Percentiles rank a stretch among this genome's conserved stretches.
phyloP scores from a whole-genome alignment of 1,140 invertebrate species.

The Lasioglossum baleicum region DNA sequence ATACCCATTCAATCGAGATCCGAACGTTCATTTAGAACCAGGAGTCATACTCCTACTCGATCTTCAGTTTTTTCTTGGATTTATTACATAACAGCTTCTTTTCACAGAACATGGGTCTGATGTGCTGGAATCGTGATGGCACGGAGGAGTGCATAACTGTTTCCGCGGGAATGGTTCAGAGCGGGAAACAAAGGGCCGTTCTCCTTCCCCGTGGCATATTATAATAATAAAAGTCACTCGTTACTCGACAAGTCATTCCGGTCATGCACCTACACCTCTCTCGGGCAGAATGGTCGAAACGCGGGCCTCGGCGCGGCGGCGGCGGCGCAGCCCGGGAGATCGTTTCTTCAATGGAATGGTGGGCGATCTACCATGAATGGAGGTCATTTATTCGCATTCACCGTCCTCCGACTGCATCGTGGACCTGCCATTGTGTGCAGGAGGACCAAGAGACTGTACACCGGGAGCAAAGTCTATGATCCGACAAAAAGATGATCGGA shows the following conservation, averaged over 20 bases:
- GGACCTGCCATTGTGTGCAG: conserved; percentile 70
- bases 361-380: conserved; percentile 75
- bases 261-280: conserved; percentile 63
- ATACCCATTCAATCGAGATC: no score
- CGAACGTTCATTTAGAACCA: no score
- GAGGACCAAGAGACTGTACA: conserved; percentile 58
- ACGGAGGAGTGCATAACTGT: neutral
- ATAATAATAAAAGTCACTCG: conserved; percentile 55
- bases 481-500: conserved; percentile 62
- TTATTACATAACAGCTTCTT: no score
- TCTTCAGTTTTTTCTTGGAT: no score
- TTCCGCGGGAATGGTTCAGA: neutral
- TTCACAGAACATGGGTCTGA: no score
- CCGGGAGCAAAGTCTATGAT: conserved; percentile 62
- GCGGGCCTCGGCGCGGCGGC: conserved; percentile 26
- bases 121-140: no score
- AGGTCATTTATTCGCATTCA: conserved; percentile 78
- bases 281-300: conserved; percentile 37
- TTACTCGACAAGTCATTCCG: conserved; percentile 57
- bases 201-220: conserved; percentile 40
- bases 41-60: no score
- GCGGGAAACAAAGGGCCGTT: conserved; percentile 50
- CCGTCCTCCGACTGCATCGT: conserved; percentile 61
- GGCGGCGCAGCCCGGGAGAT: conserved; percentile 47
- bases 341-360: conserved; percentile 69